Base-by-base conservation (phyloP, 2,113 vertebrate species). In the Australoheros scitulus region DNA sequence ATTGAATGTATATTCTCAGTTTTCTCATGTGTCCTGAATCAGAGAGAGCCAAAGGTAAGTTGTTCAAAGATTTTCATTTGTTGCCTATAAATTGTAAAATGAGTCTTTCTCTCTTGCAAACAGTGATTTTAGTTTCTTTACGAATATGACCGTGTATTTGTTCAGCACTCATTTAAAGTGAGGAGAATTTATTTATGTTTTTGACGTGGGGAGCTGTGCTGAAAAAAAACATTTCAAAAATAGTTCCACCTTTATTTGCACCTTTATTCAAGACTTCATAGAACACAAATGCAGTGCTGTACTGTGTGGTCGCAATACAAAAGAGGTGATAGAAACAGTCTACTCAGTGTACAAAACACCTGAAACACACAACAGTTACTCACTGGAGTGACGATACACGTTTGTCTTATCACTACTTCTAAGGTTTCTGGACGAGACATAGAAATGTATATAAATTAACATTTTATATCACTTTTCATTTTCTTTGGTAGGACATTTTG, bases 241-340 rank as follows among this genome's bases (percentile, higher is more conserved):
- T 17, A n/a, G 20, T 65, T 24, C 34, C 78, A 80, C 38, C 65
- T 88, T 88, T 88, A 80, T 85, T 80, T 63, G 47, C 58, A 80
- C 17, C 20, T 79, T 57, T 8, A 65, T 57, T 20, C 11, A 32
- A 50, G n/a, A 70, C 20, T 63, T 63, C 7, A 81, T 47, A 55
- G 11, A 52, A 56, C 68, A 76, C 7, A 58, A 32, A 50, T 17
- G 17, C 36, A 32, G 63, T 61, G 79, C n/a, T 17, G 17, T 17
- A 43, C 38, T 68, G 13, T 10, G 26, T 43, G 22, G 2, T 26
- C 24, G 22, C 61, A 24, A 13, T 20, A 41, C 6, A 22, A 7
- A 64, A 38, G 18, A 65, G 20, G 3, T 22, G 6, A 65, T 7
- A 11, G 11, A 7, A 64, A 64, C 8, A 38, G 10, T 10, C 10